Evolutionary conservation across 1,140 invertebrate genomes (phyloP).

Genomic region (Scaptomyza hsui): DNA sequence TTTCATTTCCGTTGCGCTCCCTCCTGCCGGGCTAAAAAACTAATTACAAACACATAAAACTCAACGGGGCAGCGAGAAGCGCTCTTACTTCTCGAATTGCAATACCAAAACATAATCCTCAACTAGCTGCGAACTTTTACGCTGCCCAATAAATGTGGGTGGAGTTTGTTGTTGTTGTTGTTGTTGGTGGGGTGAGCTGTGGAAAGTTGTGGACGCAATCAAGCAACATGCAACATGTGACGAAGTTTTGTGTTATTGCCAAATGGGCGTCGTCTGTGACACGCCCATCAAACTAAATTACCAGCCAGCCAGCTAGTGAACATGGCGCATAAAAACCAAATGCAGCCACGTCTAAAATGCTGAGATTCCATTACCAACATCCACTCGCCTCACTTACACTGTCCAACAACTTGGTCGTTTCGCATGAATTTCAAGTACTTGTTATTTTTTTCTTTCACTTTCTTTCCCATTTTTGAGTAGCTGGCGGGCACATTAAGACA

Average conservation of each 20-base stretch:
- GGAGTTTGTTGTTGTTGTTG: neutral
- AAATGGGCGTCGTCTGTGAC: conserved; percentile 55
- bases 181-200: neutral
- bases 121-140: conserved; percentile 41
- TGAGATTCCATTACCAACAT: conserved; percentile 23
- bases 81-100: conserved; percentile 4
- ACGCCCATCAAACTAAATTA: conserved; percentile 81
- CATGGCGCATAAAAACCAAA: conserved; percentile 33
- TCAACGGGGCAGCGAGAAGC: conserved; percentile 40
- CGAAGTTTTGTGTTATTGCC: conserved; percentile 40
- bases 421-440: conserved; percentile 66
- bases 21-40: conserved; percentile 48
- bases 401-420: conserved; percentile 47
- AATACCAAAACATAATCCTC: conserved; percentile 29
- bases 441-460: conserved; percentile 1
- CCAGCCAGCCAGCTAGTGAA: conserved; percentile 19
- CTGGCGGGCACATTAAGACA: conserved; percentile 47
- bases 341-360: conserved; percentile 30
- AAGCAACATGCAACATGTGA: conserved; percentile 70
- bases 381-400: conserved; percentile 11
- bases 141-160: conserved; percentile 22
- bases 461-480: neutral
- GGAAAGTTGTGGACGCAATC: conserved; percentile 1
- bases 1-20: conserved; percentile 69
- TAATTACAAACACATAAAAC: conserved; percentile 81